phyloP scores from a whole-genome alignment of 2,888 invertebrate genomes.

The Trachelus iudaicus region DNA sequence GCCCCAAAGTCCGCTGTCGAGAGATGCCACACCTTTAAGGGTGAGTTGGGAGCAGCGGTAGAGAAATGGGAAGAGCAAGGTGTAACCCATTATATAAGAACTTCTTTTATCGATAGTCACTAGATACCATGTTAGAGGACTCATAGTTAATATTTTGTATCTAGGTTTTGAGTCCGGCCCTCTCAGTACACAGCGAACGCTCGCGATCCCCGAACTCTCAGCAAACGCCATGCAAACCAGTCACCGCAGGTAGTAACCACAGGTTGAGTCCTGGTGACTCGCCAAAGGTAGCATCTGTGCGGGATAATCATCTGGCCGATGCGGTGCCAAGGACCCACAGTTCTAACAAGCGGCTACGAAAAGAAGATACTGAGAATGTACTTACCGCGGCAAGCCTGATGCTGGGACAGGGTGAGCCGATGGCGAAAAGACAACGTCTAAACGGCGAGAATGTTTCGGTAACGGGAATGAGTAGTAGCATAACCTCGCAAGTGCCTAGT shows the following conservation, averaged over 20 bases:
- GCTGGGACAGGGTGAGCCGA: slow-evolving; percentile 49
- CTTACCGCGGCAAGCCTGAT: slow-evolving; percentile 36
- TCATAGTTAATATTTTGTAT: background rate
- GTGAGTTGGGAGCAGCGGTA: slow-evolving; percentile 36
- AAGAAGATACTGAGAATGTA: slow-evolving; percentile 56
- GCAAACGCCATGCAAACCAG: slow-evolving; percentile 48
- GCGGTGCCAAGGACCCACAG: slow-evolving; percentile 69
- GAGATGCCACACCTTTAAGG: slow-evolving; percentile 54
- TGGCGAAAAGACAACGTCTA: slow-evolving; percentile 64
- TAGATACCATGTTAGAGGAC: background rate
- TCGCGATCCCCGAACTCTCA: slow-evolving; percentile 57
- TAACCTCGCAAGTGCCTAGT: slow-evolving; percentile 69
- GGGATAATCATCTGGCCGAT: slow-evolving; percentile 60
- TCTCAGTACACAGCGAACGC: slow-evolving; percentile 62
- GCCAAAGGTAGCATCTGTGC: slow-evolving; percentile 46
- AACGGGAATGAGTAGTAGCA: slow-evolving; percentile 49
- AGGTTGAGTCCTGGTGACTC: slow-evolving; percentile 44
- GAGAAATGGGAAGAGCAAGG: no score
- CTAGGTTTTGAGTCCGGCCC: slow-evolving; percentile 61
- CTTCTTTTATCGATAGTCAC: background rate
- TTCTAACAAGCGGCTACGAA: slow-evolving; percentile 69
- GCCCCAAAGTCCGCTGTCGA: slow-evolving; percentile 61
- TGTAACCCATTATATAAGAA: background rate
- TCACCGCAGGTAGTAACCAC: slow-evolving; percentile 52
- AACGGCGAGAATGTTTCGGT: slow-evolving; percentile 67